Evolutionary conservation across 2,888 invertebrate species (phyloP), one percentile per base, ranked within the genome.

Genomic region (Eulithis prunata): DNA sequence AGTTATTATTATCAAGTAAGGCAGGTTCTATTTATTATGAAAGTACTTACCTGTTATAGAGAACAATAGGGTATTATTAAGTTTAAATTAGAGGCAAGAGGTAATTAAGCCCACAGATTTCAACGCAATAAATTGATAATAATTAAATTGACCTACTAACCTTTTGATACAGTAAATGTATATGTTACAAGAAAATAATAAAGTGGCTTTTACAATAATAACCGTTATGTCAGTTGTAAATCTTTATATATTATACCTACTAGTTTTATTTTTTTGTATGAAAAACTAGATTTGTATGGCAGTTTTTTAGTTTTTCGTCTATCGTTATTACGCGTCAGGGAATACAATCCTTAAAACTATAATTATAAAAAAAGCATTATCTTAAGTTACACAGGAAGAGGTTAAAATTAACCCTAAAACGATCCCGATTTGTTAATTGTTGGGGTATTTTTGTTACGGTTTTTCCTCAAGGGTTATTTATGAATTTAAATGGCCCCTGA

Each of bases 381-480:
- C 79, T 78, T 78, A 74, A 74, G 75, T 82, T 77, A 78, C 51
- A 78, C 78, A 85, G 88, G 86, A 88, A 89, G 79, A 78, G 82
- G 84, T 84, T 90, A 90, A 90, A 89, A 82, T 89, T 90, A 91
- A 89, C 90, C 89, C 88, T 81, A 84, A 62, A 86, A 87, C 83
- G 82, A 83, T 85, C 78, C 80, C 88, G 80, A 91, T 91, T 91
- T 90, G 92, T 91, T 92, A 91, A 92, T 92, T 90, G 92, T 90
- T 86, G 78, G 89, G 90, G 87, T 76, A 73, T 71, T 80, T 82
- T 78, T 83, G 89, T 85, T 73, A 71, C 62, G 74, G 75, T 80
- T 79, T 86, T 86, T 84, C 78, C 77, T 76, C 72, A 79, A 81
- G 79, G 79, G 81, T 82, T 91, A 91, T 92, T 92, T 92, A 91